These are phyloP conservation scores for Allacma fusca DNA, from an alignment of 2,888 invertebrate genomes.

Conservation along the genomic window DNA sequence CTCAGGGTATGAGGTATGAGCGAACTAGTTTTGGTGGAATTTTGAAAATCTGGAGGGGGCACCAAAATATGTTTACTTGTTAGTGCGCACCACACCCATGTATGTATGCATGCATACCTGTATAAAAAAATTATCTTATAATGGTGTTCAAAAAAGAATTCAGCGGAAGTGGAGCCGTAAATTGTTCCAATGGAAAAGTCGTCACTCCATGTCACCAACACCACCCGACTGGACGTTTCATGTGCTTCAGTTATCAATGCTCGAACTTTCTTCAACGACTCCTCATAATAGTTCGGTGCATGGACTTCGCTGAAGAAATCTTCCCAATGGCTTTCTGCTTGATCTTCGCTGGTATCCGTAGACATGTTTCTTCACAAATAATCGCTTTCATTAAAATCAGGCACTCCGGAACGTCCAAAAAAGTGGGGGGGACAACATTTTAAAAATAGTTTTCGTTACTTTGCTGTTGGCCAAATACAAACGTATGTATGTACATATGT, in stretches of 20 bases:
- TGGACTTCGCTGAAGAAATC: constrained; percentile 83
- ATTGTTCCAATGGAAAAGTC: constrained; percentile 93
- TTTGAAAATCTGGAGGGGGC: too few relatives aligned
- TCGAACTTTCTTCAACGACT: constrained; percentile 75
- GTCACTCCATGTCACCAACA: constrained; percentile 56
- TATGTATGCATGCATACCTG: constrained; percentile 64
- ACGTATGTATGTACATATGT: too few relatives aligned
- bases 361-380: too few relatives aligned
- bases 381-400: too few relatives aligned
- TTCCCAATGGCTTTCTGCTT: constrained; percentile 72
- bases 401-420: too few relatives aligned
- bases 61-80: too few relatives aligned
- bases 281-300: constrained; percentile 79
- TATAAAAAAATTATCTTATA: constrained; percentile 96
- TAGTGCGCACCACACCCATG: too few relatives aligned
- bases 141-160: constrained; percentile 81
- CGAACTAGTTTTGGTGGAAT: too few relatives aligned
- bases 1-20: too few relatives aligned
- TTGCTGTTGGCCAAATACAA: too few relatives aligned
- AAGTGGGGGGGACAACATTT: too few relatives aligned
- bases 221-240: constrained; percentile 39
- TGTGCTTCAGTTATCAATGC: constrained; percentile 64
- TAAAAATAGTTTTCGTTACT: too few relatives aligned
- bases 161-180: constrained; percentile 96
- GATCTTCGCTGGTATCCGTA: background rate